A percentile compares a stretch with the other conserved stretches of the same genome.
These are phyloP conservation scores for Okamejei kenojei DNA, from an alignment of 2,797 vertebrate species.

Conservation along the genomic window DNA sequence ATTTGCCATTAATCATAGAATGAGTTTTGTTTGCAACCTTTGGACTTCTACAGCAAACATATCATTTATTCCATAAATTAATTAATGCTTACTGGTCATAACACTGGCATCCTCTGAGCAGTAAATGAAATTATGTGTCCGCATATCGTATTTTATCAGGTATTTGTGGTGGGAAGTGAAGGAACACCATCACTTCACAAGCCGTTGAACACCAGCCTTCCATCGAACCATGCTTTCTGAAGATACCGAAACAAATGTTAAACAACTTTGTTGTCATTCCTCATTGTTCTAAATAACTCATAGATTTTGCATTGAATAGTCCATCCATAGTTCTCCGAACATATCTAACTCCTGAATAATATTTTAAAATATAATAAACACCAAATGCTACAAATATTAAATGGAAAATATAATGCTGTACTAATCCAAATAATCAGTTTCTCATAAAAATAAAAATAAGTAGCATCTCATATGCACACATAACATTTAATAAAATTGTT, in stretches of 20 bases:
- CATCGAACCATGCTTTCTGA: neutral
- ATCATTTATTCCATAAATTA: neutral
- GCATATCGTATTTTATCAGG: neutral
- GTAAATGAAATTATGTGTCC: neutral
- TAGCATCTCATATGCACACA: neutral
- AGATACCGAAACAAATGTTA: no score
- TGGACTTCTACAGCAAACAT: neutral
- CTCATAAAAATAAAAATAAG: neutral
- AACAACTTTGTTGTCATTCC: neutral
- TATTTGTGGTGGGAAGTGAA: neutral
- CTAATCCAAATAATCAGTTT: neutral
- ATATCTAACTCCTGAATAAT: neutral
- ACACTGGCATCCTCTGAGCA: neutral
- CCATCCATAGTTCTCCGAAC: neutral
- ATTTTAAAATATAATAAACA: neutral
- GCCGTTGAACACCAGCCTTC: neutral
- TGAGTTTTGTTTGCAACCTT: neutral
- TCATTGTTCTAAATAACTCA: neutral
- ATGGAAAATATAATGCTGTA: neutral
- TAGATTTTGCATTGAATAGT: neutral
- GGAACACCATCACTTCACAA: neutral
- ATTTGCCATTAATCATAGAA: conserved; percentile 16
- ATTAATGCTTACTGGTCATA: neutral
- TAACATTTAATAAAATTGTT: neutral
- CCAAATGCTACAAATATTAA: neutral